These are phyloP conservation scores for Cynoglossus semilaevis DNA, from an alignment of 2,113 vertebrate genomes.

Conservation along the genomic window DNA sequence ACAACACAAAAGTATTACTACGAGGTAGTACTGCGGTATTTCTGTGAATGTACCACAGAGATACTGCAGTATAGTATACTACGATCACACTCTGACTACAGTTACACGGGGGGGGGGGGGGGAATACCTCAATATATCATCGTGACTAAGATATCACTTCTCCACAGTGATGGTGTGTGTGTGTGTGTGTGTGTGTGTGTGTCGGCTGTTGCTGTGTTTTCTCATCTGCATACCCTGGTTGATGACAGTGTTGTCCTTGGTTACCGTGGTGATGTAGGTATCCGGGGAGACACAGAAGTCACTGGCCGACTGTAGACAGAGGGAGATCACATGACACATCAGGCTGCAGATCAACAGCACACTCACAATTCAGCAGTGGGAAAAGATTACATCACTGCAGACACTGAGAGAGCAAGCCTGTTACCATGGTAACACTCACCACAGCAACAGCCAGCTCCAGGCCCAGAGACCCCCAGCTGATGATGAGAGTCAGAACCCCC, in stretches of 20 bases:
- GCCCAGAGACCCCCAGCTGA: constrained; percentile 93
- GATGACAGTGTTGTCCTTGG: constrained; percentile 83
- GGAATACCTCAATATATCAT: too few relatives aligned
- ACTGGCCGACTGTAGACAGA: constrained; percentile 81
- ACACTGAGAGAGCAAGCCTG: constrained; percentile 39
- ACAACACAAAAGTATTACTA: too few relatives aligned
- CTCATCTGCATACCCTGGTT: constrained; percentile 74
- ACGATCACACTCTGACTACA: too few relatives aligned
- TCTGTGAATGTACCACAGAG: too few relatives aligned
- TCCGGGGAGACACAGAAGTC: constrained; percentile 92
- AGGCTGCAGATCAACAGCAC: constrained; percentile 26
- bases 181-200: too few relatives aligned
- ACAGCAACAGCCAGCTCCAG: constrained; percentile 86
- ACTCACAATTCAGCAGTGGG: constrained; percentile 20
- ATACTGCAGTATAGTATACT: too few relatives aligned
- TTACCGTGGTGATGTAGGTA: constrained; percentile 82
- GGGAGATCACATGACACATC: constrained; percentile 41
- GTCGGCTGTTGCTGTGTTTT: not conserved
- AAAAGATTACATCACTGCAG: constrained; percentile 62
- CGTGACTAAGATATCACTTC: too few relatives aligned
- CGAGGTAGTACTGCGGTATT: too few relatives aligned
- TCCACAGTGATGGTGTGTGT: too few relatives aligned
- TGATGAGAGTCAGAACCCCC: constrained; percentile 87
- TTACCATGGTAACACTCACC: constrained; percentile 80
- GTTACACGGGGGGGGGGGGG: too few relatives aligned